Percentiles rank a stretch among this genome's conserved stretches.
These are phyloP conservation scores for Parauchenoglanis punctatus DNA, from an alignment of 2,797 vertebrate species.

Conservation along the genomic window DNA sequence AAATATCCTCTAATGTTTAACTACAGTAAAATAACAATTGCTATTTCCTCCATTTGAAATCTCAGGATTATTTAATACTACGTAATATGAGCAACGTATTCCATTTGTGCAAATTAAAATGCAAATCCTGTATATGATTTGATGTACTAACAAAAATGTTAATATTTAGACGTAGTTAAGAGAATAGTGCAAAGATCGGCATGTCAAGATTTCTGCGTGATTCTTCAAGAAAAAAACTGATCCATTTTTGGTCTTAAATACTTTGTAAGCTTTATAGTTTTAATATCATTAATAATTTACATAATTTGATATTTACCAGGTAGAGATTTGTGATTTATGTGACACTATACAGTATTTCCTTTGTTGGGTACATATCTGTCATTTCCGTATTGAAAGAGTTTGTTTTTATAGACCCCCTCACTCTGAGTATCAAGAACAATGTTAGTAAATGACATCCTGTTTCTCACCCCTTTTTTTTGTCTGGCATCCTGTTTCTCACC, in stretches of 20 bases:
- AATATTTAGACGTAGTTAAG: not conserved
- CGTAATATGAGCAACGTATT: not conserved
- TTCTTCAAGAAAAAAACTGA: not conserved
- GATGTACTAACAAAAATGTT: not conserved
- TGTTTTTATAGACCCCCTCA: not conserved
- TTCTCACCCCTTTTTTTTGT: not conserved
- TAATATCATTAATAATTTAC: not conserved
- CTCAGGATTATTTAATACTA: not conserved
- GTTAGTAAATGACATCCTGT: not conserved
- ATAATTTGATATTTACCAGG: not conserved
- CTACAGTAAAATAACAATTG: not conserved
- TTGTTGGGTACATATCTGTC: not conserved
- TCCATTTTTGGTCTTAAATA: not conserved
- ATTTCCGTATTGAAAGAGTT: not conserved
- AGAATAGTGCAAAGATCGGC: not conserved
- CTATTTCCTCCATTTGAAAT: not conserved
- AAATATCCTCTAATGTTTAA: not conserved
- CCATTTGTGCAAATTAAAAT: constrained; percentile 9
- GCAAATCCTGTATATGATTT: not conserved
- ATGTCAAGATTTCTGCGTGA: not conserved
- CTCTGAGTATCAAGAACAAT: not conserved
- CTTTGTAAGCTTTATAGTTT: not conserved
- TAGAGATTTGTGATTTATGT: not conserved
- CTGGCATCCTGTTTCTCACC: not conserved
- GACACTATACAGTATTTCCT: not conserved